Evolutionary conservation across 1,140 invertebrate species (phyloP).

Genomic region (Cheumatopsyche charites): DNA sequence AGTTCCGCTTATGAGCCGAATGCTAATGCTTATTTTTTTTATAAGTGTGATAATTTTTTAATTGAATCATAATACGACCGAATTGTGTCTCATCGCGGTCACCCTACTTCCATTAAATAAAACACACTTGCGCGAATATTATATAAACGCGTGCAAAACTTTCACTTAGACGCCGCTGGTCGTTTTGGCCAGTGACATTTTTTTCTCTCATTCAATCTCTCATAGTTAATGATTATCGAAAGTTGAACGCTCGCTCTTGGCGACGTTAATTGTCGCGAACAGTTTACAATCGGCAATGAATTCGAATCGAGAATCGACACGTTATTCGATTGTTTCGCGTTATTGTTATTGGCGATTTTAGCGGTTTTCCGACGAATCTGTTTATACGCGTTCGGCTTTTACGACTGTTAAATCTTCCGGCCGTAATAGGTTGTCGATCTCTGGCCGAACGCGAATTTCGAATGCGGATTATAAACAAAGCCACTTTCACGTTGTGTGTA

Average conservation of each 20-base stretch:
- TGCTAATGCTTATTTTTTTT: no score
- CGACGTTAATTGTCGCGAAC: slow-evolving; percentile 3
- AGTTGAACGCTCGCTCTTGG: slow-evolving; percentile 22
- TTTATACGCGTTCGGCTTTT: no score
- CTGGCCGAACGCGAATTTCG: background rate
- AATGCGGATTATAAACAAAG: slow-evolving; percentile 31
- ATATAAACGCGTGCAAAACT: slow-evolving; percentile 26
- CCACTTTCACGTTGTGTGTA: slow-evolving; percentile 30
- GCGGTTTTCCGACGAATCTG: background rate
- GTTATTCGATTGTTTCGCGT: no score
- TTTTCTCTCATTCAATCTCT: slow-evolving; percentile 23
- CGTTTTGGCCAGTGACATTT: slow-evolving; percentile 26
- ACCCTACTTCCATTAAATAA: slow-evolving; percentile 6
- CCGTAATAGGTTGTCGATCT: slow-evolving; percentile 1
- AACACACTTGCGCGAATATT: slow-evolving; percentile 7
- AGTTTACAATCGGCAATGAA: background rate
- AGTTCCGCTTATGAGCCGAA: no score
- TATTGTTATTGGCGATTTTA: no score
- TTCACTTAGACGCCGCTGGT: slow-evolving; percentile 18
- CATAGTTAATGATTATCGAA: slow-evolving; percentile 37
- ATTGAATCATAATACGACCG: background rate
- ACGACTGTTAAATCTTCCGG: no score
- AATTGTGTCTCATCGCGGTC: slow-evolving; percentile 11
- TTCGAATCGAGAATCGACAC: background rate
- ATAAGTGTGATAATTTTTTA: background rate